Evolutionary conservation across 2,888 invertebrate species (phyloP).

Genomic region (Drosophila testacea): DNA sequence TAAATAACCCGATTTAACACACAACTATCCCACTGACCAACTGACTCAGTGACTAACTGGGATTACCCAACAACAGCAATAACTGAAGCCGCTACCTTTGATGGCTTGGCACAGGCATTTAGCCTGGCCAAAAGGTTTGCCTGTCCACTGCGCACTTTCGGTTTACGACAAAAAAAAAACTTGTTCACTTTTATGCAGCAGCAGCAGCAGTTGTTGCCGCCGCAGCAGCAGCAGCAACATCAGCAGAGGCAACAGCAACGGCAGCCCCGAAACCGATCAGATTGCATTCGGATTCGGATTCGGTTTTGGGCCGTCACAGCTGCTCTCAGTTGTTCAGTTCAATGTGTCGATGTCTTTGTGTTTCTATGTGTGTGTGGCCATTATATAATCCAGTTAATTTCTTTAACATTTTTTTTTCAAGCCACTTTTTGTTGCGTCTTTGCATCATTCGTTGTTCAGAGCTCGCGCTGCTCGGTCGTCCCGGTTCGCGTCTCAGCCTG

Average conservation of each 20-base stretch:
- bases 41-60: conserved; percentile 46
- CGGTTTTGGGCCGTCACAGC: conserved; percentile 38
- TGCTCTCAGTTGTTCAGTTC: conserved; percentile 26
- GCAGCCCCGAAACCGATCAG: conserved; percentile 65
- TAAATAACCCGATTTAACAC: conserved; percentile 61
- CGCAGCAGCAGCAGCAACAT: conserved; percentile 39
- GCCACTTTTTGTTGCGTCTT: conserved; percentile 57
- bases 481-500: conserved; percentile 49
- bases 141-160: conserved; percentile 67
- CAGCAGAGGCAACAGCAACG: conserved; percentile 49
- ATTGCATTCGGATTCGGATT: conserved; percentile 70
- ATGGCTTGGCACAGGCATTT: conserved; percentile 49
- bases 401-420: conserved; percentile 72
- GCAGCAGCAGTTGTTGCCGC: conserved; percentile 12
- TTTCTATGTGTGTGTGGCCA: conserved; percentile 43
- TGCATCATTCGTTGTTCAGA: conserved; percentile 72
- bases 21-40: conserved; percentile 34
- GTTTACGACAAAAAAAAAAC: conserved; percentile 68
- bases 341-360: conserved; percentile 11
- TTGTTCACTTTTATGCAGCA: conserved; percentile 64
- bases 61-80: conserved; percentile 60
- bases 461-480: conserved; percentile 66
- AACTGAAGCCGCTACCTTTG: conserved; percentile 63
- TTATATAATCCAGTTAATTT: conserved; percentile 81
- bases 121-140: conserved; percentile 68